Conservation (phyloP, 2,797 vertebrate genomes). For the Eutrigla gurnardus region DNA sequence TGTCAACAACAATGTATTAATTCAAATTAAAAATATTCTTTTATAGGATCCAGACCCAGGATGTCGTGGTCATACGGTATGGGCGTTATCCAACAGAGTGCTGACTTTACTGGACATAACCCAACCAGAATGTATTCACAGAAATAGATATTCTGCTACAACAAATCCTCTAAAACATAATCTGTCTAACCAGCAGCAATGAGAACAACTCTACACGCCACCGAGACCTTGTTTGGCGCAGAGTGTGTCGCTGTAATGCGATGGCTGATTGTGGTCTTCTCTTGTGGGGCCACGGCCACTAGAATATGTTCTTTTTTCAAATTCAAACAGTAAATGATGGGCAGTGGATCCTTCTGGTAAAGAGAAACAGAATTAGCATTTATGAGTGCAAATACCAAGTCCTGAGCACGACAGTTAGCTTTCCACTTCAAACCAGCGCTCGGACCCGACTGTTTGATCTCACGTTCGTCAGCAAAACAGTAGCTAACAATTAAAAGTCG, state of each 20-base stretch:
- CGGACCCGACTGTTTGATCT: slow-evolving; percentile 49
- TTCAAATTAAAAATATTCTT: slow-evolving; percentile 47
- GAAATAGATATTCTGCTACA: slow-evolving; percentile 24
- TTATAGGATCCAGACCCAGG: slow-evolving; percentile 37
- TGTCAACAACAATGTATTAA: background rate
- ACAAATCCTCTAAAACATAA: slow-evolving; percentile 10
- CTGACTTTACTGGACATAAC: slow-evolving; percentile 20
- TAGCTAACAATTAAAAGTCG: slow-evolving; percentile 56
- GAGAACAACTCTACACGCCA: slow-evolving; percentile 17
- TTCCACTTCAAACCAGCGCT: slow-evolving; percentile 38
- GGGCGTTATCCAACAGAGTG: slow-evolving; percentile 26
- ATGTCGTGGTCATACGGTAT: slow-evolving; percentile 31
- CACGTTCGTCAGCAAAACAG: slow-evolving; percentile 59
- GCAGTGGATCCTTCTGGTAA: slow-evolving; percentile 44
- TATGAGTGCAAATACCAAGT: slow-evolving; percentile 51
- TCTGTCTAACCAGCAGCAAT: slow-evolving; percentile 38
- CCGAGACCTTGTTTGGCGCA: slow-evolving; percentile 29
- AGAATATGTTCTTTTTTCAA: slow-evolving; percentile 29
- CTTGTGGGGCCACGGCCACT: slow-evolving; percentile 46
- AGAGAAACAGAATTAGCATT: slow-evolving; percentile 63
- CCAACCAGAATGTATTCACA: slow-evolving; percentile 23
- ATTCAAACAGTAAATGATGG: slow-evolving; percentile 38
- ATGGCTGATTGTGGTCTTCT: slow-evolving; percentile 41
- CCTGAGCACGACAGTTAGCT: slow-evolving; percentile 27
- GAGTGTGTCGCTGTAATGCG: slow-evolving; percentile 38